Evolutionary conservation across 37 sponge, comb jelly and placozoan genomes (phyloP), one percentile per base, ranked within the genome.

Genomic region (Chondrilla cf. caribensis): DNA sequence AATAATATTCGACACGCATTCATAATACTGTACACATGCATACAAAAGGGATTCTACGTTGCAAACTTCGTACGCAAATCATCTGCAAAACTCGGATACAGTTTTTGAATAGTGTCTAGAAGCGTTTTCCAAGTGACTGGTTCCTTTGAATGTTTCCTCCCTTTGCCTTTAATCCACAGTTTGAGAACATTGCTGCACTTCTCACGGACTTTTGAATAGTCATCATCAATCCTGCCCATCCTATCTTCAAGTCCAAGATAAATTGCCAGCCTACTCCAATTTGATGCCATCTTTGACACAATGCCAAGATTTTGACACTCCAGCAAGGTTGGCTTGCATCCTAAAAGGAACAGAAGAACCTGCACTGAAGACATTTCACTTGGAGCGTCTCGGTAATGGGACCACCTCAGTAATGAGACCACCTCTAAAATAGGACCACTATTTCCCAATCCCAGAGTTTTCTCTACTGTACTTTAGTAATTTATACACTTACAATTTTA

Each of bases 181-280:
- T 28, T 26, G 15, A 67, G 29, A 28, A 29, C 33, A 17, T 67
- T 28, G 15, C 1, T 67, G 68, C 68, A 67, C 68, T 67, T 67
- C 32, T 67, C 68, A 28, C 35, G 68, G 2, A 67, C 68, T 17
- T 33, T 33, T 2, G 31, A 18, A 26, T 67, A 67, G 33, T 67
- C 35, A 33, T 0, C 1, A 26, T 67, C 68, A 67, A 67, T 29
- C 1, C 29, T 6, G 4, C 29, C 68, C 29, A 4, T 33, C 3
- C 29, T 33, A 26, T 67, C 68, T 29, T 67, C 68, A 6, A 67
- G 68, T 28, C 68, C 68, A 29, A 67, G 68, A 33, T 67, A 67
- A 17, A 67, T 33, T 2, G 68, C 68, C n/a, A 67, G 35, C 17
- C 17, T 29, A 32, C 29, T 33, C 68, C 68, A 67, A 28, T 67